Evolutionary conservation across 2,888 invertebrate species (phyloP), one percentile per base, ranked within the genome.

Genomic region (Ferdinandea cuprea): DNA sequence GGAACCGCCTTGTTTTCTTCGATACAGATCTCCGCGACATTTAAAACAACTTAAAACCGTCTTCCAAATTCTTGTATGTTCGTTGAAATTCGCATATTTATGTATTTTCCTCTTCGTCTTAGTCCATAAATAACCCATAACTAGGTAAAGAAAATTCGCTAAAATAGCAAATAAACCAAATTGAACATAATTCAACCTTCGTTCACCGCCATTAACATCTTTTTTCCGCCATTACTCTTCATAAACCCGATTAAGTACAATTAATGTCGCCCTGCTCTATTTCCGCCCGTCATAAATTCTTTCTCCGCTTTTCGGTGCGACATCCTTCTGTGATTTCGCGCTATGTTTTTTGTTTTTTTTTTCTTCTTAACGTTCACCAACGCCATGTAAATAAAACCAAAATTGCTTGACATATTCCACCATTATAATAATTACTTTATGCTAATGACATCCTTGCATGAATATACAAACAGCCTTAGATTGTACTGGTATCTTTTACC

Each of bases 391-490:
- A 78, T 83, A 78, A 78, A 78, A 73, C 72, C 73, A 69, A 83
- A 83, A 73, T 68, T 78, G 48, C 72, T 83, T 83, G 83, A 83
- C 77, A 78, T 83, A 78, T 83, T 83, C 78, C 50, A 44, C 78
- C 78, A 83, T 83, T 83, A 83, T 78, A 78, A 83, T 78, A 83
- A 83, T 83, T 78, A 83, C 83, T 78, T 83, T 83, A 83, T 83
- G 83, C 72, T 83, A 83, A 83, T 73, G 78, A 78, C 78, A 83
- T 83, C 78, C 83, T 72, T 59, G 66, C 50, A 66, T 30, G 69
- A 63, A 63, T 50, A 56, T 42, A 58, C 54, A 37, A 13, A 35
- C 13, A 50, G 9, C n/a, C 21, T 28, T 11, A 40, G 46, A 46
- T n/a, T n/a, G 9, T 30, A 25, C 8, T 37, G 59, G 32, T 65